Evolutionary conservation across 2,888 invertebrate genomes (phyloP).

Genomic region (Eudasyphora cyanicolor): DNA sequence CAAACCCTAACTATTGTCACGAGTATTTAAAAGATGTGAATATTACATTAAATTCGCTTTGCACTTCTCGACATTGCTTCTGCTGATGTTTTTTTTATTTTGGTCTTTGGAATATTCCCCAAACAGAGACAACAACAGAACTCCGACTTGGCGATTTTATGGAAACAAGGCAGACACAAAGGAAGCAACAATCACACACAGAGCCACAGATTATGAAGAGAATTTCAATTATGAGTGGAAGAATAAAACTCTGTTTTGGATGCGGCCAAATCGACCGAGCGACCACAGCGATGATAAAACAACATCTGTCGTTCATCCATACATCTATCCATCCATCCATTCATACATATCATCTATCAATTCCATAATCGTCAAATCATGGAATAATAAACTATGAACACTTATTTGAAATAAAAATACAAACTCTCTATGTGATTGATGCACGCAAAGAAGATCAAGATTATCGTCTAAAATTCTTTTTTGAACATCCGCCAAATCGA

Average conservation of each 20-base stretch:
- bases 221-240: neutral
- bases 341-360: too few species aligned
- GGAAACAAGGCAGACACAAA: neutral
- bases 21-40: slow-evolving; percentile 44
- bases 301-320: neutral
- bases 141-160: too few species aligned
- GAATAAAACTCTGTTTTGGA: neutral
- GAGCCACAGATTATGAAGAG: too few species aligned
- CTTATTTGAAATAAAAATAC: neutral
- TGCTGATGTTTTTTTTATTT: neutral
- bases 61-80: too few species aligned
- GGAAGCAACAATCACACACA: too few species aligned
- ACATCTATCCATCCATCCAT: too few species aligned
- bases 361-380: slow-evolving; percentile 19
- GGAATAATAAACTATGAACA: slow-evolving; percentile 12
- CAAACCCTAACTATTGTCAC: slow-evolving; percentile 32
- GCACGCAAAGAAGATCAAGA: neutral
- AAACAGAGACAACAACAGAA: neutral
- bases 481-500: neutral
- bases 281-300: neutral
- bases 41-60: slow-evolving; percentile 24
- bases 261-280: neutral
- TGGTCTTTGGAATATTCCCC: neutral
- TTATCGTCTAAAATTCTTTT: neutral
- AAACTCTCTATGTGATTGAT: neutral